Evolutionary conservation across 2,797 vertebrate genomes (phyloP).

Genomic region (Alcedo atthis): DNA sequence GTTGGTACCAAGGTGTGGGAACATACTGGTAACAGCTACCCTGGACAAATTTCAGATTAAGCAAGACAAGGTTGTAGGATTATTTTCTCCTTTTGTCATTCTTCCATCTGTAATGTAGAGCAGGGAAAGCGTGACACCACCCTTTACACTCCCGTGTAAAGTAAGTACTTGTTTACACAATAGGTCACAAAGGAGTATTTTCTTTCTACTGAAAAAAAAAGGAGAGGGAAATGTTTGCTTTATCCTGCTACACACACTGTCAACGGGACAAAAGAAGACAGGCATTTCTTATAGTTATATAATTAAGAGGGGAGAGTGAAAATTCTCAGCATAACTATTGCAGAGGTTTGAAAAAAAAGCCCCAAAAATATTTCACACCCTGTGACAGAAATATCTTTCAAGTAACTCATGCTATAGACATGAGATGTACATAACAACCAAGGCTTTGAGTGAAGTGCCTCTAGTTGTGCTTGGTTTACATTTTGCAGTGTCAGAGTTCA

Average conservation of each 20-base stretch:
- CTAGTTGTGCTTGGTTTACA: background rate
- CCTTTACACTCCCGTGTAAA: background rate
- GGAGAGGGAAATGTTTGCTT: background rate
- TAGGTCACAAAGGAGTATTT: conserved; percentile 6
- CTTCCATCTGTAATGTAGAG: background rate
- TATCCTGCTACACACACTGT: background rate
- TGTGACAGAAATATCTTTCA: background rate
- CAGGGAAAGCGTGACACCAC: background rate
- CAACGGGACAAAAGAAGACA: background rate
- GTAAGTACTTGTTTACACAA: background rate
- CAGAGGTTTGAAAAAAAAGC: background rate
- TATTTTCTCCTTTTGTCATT: conserved; percentile 20
- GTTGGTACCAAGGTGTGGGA: background rate
- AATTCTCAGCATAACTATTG: background rate
- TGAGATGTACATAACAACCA: background rate
- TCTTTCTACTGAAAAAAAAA: conserved; percentile 6
- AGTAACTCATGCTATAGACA: background rate
- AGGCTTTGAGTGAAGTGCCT: background rate
- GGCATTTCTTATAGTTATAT: background rate
- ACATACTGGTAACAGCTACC: background rate
- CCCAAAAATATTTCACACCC: background rate
- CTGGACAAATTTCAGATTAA: background rate
- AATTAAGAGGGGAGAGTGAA: background rate
- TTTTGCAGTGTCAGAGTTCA: background rate
- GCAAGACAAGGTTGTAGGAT: background rate